These are phyloP conservation scores for Lepidocyrtoides sp. DNA, from an alignment of 2,888 invertebrate genomes.

Conservation along the genomic window DNA sequence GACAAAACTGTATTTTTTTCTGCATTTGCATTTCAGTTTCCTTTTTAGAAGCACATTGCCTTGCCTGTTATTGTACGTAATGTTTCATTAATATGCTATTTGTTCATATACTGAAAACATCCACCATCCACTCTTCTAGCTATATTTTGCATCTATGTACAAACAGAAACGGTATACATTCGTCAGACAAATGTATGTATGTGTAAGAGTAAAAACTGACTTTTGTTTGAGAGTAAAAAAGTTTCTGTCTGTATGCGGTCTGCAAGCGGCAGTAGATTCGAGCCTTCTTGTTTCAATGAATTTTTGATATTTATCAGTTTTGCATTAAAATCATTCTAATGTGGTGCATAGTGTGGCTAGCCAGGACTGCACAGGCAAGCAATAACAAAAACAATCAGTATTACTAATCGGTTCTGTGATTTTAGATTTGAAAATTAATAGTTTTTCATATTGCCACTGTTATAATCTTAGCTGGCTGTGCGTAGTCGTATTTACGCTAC, in stretches of 20 bases:
- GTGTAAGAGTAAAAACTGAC: not conserved
- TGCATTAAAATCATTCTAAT: not conserved
- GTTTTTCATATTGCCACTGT: not conserved
- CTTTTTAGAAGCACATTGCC: slow-evolving; percentile 25
- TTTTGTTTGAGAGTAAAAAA: slow-evolving; percentile 30
- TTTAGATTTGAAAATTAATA: slow-evolving; percentile 50
- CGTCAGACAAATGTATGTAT: not conserved
- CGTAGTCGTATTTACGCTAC: not conserved
- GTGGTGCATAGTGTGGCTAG: not conserved
- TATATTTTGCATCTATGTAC: not conserved
- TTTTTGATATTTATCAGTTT: slow-evolving; percentile 4
- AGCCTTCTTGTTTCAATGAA: not conserved
- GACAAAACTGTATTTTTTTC: slow-evolving; percentile 73
- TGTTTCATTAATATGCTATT: not conserved
- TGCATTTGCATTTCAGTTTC: slow-evolving; percentile 68
- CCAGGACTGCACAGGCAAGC: not conserved
- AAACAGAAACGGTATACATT: not conserved
- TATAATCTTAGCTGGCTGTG: not conserved
- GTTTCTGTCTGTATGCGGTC: not conserved
- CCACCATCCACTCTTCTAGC: not conserved
- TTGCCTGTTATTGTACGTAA: not conserved
- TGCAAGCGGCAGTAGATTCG: not conserved
- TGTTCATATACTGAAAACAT: not conserved
- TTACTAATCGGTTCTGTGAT: slow-evolving; percentile 27
- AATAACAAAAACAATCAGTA: not conserved